Evolutionary conservation across 2,888 invertebrate species (phyloP).

Genomic region (Amaurobius ferox): DNA sequence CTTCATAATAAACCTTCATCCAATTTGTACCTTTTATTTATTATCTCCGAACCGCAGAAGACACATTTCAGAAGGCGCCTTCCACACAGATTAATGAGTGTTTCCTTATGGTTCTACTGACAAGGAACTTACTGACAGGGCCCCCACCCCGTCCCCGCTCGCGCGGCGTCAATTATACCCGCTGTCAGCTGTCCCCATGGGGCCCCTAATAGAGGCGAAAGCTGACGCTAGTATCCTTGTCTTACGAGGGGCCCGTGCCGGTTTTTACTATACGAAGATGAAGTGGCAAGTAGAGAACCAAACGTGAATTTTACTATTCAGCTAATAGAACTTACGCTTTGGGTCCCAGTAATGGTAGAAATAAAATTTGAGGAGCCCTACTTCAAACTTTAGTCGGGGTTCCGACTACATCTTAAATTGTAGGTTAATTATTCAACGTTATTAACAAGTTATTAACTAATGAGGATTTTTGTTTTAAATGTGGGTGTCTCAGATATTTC

Average conservation of each 20-base stretch:
- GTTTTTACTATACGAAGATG: neutral
- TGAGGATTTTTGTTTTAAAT: no score
- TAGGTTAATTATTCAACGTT: no score
- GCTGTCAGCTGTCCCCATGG: slow-evolving; percentile 41
- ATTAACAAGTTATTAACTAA: no score
- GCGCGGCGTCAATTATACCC: slow-evolving; percentile 54
- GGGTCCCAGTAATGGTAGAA: no score
- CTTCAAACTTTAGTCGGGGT: no score
- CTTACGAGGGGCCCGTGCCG: slow-evolving; percentile 2
- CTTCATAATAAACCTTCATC: neutral
- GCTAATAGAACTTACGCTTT: no score
- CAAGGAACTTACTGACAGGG: slow-evolving; percentile 42
- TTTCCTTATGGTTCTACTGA: slow-evolving; percentile 62
- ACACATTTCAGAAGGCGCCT: neutral
- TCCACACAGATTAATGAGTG: slow-evolving; percentile 53
- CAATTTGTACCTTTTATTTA: slow-evolving; percentile 5
- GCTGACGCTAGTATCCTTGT: neutral
- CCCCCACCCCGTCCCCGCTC: slow-evolving; percentile 25
- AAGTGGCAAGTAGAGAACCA: neutral
- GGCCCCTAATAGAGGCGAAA: slow-evolving; percentile 66
- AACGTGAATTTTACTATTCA: no score
- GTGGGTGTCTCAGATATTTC: no score
- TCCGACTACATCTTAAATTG: no score
- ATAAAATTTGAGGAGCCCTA: no score
- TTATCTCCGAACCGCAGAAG: neutral